phyloP scores from a whole-genome alignment of 2,113 vertebrate species.

The Marmota monax region DNA sequence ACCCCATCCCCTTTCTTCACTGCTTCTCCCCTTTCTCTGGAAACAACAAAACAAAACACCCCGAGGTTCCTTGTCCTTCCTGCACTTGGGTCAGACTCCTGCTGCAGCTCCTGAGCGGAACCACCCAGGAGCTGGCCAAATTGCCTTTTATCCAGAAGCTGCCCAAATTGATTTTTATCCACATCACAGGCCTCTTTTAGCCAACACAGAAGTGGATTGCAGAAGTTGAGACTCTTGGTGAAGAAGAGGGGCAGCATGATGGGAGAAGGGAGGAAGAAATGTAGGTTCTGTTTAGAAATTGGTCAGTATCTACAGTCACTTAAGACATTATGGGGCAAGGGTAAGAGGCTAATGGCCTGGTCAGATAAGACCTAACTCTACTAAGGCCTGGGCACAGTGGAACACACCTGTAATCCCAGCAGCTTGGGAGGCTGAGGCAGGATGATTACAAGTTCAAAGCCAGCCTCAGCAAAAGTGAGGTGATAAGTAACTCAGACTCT shows the following conservation, averaged over 20 bases:
- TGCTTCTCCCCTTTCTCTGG: neutral
- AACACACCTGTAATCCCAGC: too few relatives aligned
- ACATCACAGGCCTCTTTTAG: constrained; percentile 55
- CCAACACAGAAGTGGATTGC: constrained; percentile 65
- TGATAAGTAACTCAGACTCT: too few relatives aligned
- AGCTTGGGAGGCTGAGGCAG: too few relatives aligned
- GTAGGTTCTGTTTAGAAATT: constrained; percentile 43
- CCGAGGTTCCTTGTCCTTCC: constrained; percentile 50
- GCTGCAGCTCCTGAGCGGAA: constrained; percentile 67
- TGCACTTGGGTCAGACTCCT: constrained; percentile 49
- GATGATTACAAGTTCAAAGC: too few relatives aligned
- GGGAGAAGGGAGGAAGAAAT: constrained; percentile 26
- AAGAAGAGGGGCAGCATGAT: constrained; percentile 42
- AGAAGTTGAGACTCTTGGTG: constrained; percentile 62
- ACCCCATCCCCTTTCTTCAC: neutral
- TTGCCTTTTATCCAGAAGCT: constrained; percentile 78
- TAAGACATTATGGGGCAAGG: neutral
- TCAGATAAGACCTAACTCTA: neutral
- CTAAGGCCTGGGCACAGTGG: neutral
- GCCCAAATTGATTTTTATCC: constrained; percentile 76
- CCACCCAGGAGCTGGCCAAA: constrained; percentile 61
- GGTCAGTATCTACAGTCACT: constrained; percentile 1
- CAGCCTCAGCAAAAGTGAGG: too few relatives aligned
- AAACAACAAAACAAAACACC: neutral
- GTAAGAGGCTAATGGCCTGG: neutral